Evolutionary conservation across 1,140 invertebrate genomes (phyloP), one percentile per base, ranked within the genome.

Genomic region (Drosophila asahinai): DNA sequence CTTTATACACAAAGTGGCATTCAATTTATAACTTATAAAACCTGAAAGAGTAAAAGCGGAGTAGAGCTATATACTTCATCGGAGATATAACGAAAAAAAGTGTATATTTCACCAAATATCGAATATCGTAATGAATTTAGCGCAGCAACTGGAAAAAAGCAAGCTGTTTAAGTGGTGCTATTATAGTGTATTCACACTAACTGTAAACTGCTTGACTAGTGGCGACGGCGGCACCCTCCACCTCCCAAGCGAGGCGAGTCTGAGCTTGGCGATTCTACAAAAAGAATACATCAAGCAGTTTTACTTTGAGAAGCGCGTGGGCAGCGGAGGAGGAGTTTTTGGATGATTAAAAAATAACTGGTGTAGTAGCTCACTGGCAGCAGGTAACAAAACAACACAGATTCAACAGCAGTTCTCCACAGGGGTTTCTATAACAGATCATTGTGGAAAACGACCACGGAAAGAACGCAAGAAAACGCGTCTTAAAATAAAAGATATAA

Each of bases 251-350:
- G 25, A 40, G 45, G 38, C 47, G 33, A 68, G 60, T 36, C 30
- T 52, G 33, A 75, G 54, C 58, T 79, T 91, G 58, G 62, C 52
- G 9, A 68, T 91, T 54, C 30, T 92, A 30, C 90, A 92, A 43
- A 92, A 92, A 33, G 83, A 84, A 36, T 92, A 84, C 54, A 73
- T 92, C 6, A 86, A 90, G 27, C 90, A 92, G 52, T 92, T 90
- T 43, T 84, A 80, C 54, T 92, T 92, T 60, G 90, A 90, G 17
- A 92, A 92, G 45, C 72, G 90, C 25, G 91, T 86, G 11, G 86
- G 90, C 42, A 92, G 86, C 30, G 86, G 86, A 81, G 90, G 86
- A n/a, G 54, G 2, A 27, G 19, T 40, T 25, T 45, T 22, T 38
- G 47, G 19, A 86, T 91, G 86, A 90, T 90, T 77, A 49, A 77